phyloP scores from a whole-genome alignment of 1,140 invertebrate species.

The Drosophila sp. region DNA sequence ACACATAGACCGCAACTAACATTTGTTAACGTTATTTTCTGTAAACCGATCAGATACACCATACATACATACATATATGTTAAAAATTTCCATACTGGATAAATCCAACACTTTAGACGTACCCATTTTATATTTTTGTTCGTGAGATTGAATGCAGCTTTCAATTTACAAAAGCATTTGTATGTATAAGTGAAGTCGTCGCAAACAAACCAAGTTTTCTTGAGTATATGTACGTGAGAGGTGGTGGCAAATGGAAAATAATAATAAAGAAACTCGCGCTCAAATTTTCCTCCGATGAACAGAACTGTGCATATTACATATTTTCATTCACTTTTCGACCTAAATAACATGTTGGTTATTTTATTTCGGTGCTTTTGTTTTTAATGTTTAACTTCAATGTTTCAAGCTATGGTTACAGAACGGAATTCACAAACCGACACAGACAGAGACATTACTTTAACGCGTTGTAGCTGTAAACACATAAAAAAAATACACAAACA shows the following conservation, averaged over 20 bases:
- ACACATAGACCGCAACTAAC: neutral
- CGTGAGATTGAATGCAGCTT: constrained; percentile 4
- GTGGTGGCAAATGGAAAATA: constrained; percentile 17
- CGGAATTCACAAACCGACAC: neutral
- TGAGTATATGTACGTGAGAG: constrained; percentile 8
- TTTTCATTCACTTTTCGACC: neutral
- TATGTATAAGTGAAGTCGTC: constrained; percentile 9
- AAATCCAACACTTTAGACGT: constrained; percentile 6
- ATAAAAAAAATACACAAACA: neutral
- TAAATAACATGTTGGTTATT: constrained; percentile 13
- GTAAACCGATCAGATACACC: neutral
- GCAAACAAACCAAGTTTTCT: constrained; percentile 23
- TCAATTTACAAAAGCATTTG: neutral
- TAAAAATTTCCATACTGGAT: neutral
- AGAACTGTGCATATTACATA: neutral
- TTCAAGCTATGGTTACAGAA: neutral
- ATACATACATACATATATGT: neutral
- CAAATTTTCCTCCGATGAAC: constrained; percentile 2
- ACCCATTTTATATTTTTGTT: constrained; percentile 11
- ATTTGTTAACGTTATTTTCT: neutral
- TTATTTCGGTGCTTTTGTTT: neutral
- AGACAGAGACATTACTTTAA: neutral
- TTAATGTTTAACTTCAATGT: neutral
- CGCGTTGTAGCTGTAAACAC: neutral
- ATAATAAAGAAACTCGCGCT: constrained; percentile 19